These are phyloP conservation scores for Brachionus paranguensis DNA, from an alignment of 1,140 invertebrate genomes.

Conservation along the genomic window DNA sequence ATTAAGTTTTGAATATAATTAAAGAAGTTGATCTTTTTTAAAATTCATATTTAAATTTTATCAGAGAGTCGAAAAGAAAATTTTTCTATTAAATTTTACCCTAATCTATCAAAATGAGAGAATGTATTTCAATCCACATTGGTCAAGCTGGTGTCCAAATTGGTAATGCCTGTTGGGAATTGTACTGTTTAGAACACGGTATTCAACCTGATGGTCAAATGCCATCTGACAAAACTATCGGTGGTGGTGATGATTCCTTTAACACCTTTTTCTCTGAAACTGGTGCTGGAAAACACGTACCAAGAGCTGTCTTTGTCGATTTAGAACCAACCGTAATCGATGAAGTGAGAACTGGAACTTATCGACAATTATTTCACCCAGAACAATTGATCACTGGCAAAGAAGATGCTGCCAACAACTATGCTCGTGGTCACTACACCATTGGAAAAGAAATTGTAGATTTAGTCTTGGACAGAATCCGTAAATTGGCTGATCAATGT, in stretches of 20 bases:
- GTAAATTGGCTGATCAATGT: slow-evolving; percentile 77
- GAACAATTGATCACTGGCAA: slow-evolving; percentile 60
- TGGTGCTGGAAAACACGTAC: slow-evolving; percentile 66
- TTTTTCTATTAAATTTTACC: background rate
- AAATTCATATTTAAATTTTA: background rate
- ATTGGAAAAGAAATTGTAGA: slow-evolving; percentile 82
- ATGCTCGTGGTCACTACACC: slow-evolving; percentile 80
- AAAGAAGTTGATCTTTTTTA: background rate
- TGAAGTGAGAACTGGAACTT: slow-evolving; percentile 52
- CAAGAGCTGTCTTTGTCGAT: slow-evolving; percentile 72
- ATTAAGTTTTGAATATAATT: background rate
- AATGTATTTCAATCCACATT: slow-evolving; percentile 78
- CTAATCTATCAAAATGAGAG: slow-evolving; percentile 52
- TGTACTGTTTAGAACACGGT: slow-evolving; percentile 81
- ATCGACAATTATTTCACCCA: slow-evolving; percentile 55
- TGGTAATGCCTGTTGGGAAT: slow-evolving; percentile 74
- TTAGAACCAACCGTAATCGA: slow-evolving; percentile 74
- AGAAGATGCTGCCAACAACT: slow-evolving; percentile 83
- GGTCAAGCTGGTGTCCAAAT: slow-evolving; percentile 84
- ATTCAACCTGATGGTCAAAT: slow-evolving; percentile 75
- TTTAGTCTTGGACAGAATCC: slow-evolving; percentile 69
- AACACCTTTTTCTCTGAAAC: slow-evolving; percentile 86
- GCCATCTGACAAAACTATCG: slow-evolving; percentile 49
- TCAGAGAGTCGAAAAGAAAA: slow-evolving; percentile 47
- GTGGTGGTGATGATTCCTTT: slow-evolving; percentile 73